Evolutionary conservation across 2,888 invertebrate species (phyloP).

Genomic region (Syritta pipiens): DNA sequence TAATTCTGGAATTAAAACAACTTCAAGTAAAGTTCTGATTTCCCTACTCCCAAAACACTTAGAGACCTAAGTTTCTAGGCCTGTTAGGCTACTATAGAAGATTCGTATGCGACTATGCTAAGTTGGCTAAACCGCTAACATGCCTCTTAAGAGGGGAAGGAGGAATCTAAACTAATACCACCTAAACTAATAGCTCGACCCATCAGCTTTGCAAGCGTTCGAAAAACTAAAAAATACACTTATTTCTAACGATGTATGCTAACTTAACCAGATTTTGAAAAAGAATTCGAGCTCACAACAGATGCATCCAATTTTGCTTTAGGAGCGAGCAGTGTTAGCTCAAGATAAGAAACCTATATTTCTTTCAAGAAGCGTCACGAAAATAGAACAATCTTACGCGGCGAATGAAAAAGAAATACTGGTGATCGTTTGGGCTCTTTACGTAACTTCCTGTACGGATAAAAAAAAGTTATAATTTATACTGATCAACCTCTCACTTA

Average conservation of each 20-base stretch:
- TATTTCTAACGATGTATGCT: neutral
- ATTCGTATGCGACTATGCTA: neutral
- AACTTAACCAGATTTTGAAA: neutral
- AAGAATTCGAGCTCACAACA: constrained; percentile 15
- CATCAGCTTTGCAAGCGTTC: neutral
- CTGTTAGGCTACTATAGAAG: neutral
- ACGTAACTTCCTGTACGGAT: constrained; percentile 1
- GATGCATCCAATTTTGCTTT: constrained; percentile 13
- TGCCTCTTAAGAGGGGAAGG: constrained; percentile 1
- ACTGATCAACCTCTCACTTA: neutral
- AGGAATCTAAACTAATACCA: neutral
- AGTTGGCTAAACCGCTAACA: neutral
- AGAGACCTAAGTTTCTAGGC: neutral
- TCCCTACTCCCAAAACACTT: neutral
- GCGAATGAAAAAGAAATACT: constrained; percentile 22
- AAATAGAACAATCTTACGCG: constrained; percentile 6
- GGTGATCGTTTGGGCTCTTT: neutral
- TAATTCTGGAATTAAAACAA: neutral
- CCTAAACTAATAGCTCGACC: neutral
- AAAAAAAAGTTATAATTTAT: neutral
- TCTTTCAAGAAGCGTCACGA: constrained; percentile 7
- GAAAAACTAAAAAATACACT: neutral
- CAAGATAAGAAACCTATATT: constrained; percentile 1
- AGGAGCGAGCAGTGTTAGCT: constrained; percentile 2
- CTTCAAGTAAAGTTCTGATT: neutral